Conservation (phyloP, 2,797 vertebrate genomes). For the Typhlichthys eigenmanni region DNA sequence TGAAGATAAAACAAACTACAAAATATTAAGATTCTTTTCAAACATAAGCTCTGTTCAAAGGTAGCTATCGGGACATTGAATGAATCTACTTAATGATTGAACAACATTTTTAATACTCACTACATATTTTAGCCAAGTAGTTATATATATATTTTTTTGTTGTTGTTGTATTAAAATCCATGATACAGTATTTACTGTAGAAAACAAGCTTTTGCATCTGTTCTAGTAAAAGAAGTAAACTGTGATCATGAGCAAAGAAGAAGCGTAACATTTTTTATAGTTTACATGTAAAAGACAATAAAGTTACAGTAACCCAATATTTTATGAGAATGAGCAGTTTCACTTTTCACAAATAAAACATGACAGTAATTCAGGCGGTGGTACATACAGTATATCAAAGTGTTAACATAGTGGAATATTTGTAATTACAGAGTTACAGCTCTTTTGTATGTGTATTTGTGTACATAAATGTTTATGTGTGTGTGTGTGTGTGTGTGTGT, state of each 20-base stretch:
- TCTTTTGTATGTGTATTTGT: not conserved
- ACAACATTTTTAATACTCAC: slow-evolving; percentile 62
- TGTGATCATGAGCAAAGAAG: slow-evolving; percentile 31
- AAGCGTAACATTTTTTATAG: slow-evolving; percentile 47
- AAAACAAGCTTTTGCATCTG: slow-evolving; percentile 63
- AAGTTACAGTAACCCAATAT: slow-evolving; percentile 60
- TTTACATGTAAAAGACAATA: slow-evolving; percentile 65
- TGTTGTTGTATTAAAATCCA: slow-evolving; percentile 33
- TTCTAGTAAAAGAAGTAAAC: slow-evolving; percentile 47
- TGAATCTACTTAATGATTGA: slow-evolving; percentile 55
- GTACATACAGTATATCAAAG: slow-evolving; percentile 58
- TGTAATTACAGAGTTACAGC: slow-evolving; percentile 63
- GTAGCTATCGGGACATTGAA: slow-evolving; percentile 62
- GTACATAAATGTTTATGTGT: not conserved
- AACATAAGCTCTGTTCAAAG: slow-evolving; percentile 70
- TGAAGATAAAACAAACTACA: slow-evolving; percentile 68
- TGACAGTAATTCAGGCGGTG: slow-evolving; percentile 63
- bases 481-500: not conserved
- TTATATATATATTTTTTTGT: slow-evolving; percentile 25
- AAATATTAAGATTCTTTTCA: slow-evolving; percentile 58
- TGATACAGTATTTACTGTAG: slow-evolving; percentile 44
- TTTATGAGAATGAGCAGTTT: slow-evolving; percentile 55
- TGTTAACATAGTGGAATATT: slow-evolving; percentile 71
- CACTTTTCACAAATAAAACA: slow-evolving; percentile 68
- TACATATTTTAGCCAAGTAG: slow-evolving; percentile 57